Evolutionary conservation across 2,113 vertebrate genomes (phyloP).

Genomic region (Protobothrops mucrosquamatus): DNA sequence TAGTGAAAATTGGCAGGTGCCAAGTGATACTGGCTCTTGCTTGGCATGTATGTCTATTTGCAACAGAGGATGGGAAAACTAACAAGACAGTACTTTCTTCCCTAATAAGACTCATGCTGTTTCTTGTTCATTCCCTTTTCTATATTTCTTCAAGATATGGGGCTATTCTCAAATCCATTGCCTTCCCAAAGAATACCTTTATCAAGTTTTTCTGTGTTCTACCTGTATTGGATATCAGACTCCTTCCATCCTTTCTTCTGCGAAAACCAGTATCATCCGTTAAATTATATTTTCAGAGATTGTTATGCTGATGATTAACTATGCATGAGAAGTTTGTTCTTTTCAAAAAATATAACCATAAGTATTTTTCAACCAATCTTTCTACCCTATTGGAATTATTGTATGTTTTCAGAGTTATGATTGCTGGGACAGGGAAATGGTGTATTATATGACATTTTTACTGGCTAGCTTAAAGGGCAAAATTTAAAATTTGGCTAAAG

Average conservation of each 20-base stretch:
- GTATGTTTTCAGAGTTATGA: background rate
- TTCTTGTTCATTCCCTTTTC: background rate
- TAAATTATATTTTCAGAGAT: background rate
- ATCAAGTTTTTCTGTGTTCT: background rate
- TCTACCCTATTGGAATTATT: background rate
- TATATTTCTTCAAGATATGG: background rate
- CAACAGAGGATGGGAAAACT: background rate
- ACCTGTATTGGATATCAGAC: background rate
- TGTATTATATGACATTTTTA: slow-evolving; percentile 1
- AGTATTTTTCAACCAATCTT: background rate
- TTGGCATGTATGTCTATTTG: background rate
- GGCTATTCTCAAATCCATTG: background rate
- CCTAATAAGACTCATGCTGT: background rate
- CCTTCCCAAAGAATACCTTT: background rate
- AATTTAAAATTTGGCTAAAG: slow-evolving; percentile 11
- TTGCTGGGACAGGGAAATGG: accelerated
- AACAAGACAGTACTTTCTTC: background rate
- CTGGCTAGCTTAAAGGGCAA: slow-evolving; percentile 33
- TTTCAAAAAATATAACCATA: background rate
- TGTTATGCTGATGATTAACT: background rate
- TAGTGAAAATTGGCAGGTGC: background rate
- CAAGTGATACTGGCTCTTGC: background rate
- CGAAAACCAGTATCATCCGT: background rate
- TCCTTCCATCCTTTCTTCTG: background rate
- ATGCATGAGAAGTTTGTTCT: background rate